Evolutionary conservation across 2,888 invertebrate species (phyloP), one percentile per base, ranked within the genome.

Genomic region (Lamproptera curius): DNA sequence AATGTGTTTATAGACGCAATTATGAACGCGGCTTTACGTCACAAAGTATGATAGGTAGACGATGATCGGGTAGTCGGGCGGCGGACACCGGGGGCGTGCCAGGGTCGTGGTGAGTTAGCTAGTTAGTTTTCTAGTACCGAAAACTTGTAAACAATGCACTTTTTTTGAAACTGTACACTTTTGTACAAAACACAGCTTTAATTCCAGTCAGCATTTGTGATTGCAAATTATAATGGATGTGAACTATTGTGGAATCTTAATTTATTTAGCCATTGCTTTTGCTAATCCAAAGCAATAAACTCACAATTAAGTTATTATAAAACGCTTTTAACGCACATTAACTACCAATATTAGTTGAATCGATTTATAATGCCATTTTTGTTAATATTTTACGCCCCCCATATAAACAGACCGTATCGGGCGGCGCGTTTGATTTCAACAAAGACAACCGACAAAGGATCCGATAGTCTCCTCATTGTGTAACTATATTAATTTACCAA

Each of bases 401-500:
- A 69, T 60, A 63, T 63, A 72, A 57, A 55, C 46, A 71, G n/a
- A n/a, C n/a, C 71, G 73, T 78, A 74, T 71, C 70, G 63, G 66
- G 65, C 81, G 79, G 79, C 61, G 42, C 68, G 71, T 84, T 82
- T 84, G 73, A 74, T 47, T 64, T 63, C 63, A 61, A 73, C 75
- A 81, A 80, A 80, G 67, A 62, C 52, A 50, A 56, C 79, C 83
- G 82, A 80, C 86, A 83, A 83, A 82, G 73, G 69, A 52, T 55
- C 73, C 79, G 76, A 71, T 61, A 44, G 16, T 34, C 38, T 49
- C 33, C 58, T 48, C 52, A 55, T 57, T 57, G 57, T 58, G 52
- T 52, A 50, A 43, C 67, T 65, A 67, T 76, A 75, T 73, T 66
- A 60, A 57, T 50, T 54, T 43, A 42, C 42, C 16, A 39, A 55